Evolutionary conservation across 2,888 invertebrate species (phyloP), one percentile per base, ranked within the genome.

Genomic region (Eristalis pertinax): DNA sequence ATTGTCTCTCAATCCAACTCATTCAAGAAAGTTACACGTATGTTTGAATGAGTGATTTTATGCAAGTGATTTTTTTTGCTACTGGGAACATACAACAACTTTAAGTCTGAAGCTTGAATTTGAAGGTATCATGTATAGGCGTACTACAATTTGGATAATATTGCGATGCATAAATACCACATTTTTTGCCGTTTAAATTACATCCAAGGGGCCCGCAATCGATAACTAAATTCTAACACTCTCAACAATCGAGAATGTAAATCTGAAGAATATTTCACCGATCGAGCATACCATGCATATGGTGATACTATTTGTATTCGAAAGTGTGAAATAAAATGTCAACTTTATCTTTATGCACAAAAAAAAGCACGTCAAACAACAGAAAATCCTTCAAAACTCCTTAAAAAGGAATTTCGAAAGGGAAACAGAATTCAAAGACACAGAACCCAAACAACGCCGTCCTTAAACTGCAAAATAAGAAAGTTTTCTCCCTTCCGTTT

Each of bases 291-390:
- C 1, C 22, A 8, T 15, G 24, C 24, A 73, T 43, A 50, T 29
- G 35, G 4, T 19, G 15, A 70, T 77, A 50, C 43, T 19, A 50
- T 50, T 50, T 50, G 50, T 50, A 19, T 50, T 19, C 50, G 50
- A 50, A 50, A 85, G 83, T 79, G 78, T 72, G 70, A 79, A 83
- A 86, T 83, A 86, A 83, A 83, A 86, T 74, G 67, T 19, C 78
- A 82, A 77, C 26, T 86, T 84, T 63, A 50, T 83, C 50, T 86
- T 74, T 10, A 3, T 83, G 63, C 58, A 72, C 72, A 72, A 74
- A 85, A 74, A 85, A 85, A 78, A 70, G 78, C 70, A 74, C 78
- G 78, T 86, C 82, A 78, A 78, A 70, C 83, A 79, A 70, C 74
- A 56, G 35, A 64, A 75, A 32, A 78, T 83, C 60, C 70, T 78